Conservation (phyloP, 1,140 invertebrate genomes). For the Lycorma delicatula region DNA sequence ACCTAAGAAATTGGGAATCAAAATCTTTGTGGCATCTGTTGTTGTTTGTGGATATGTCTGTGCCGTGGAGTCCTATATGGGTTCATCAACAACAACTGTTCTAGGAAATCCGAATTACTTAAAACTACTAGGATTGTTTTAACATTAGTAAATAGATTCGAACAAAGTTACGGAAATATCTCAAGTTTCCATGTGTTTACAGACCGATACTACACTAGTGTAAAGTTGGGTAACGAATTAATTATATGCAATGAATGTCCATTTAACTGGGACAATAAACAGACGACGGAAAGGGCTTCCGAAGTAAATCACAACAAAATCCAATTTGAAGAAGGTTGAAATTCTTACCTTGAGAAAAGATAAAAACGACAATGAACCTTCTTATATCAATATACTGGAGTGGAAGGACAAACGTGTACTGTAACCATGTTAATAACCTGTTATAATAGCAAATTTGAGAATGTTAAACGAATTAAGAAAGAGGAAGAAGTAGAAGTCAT, state of each 20-base stretch:
- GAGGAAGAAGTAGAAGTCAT: no score
- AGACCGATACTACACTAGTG: slow-evolving; percentile 14
- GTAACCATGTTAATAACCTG: slow-evolving; percentile 7
- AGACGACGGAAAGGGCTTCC: slow-evolving; percentile 8
- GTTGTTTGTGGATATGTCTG: slow-evolving; percentile 10
- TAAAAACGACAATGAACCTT: slow-evolving; percentile 7
- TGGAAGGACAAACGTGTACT: slow-evolving; percentile 8
- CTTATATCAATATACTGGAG: slow-evolving; percentile 3
- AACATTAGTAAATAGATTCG: slow-evolving; percentile 1
- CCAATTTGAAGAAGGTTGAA: slow-evolving; percentile 6
- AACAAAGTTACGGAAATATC: slow-evolving; percentile 4
- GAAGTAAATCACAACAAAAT: slow-evolving; percentile 4
- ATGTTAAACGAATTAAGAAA: no score
- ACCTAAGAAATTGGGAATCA: slow-evolving; percentile 11
- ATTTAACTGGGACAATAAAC: slow-evolving; percentile 11
- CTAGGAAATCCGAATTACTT: slow-evolving; percentile 1
- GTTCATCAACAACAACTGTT: neutral
- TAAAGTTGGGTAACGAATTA: slow-evolving; percentile 5
- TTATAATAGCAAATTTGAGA: no score
- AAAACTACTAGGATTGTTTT: slow-evolving; percentile 10
- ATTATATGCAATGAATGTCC: neutral
- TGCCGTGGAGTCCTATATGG: slow-evolving; percentile 13
- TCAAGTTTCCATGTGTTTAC: slow-evolving; percentile 7
- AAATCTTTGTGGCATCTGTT: slow-evolving; percentile 7
- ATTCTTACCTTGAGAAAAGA: slow-evolving; percentile 1